Evolutionary conservation across 1,140 invertebrate genomes (phyloP).

Genomic region (Nebria ingens): DNA sequence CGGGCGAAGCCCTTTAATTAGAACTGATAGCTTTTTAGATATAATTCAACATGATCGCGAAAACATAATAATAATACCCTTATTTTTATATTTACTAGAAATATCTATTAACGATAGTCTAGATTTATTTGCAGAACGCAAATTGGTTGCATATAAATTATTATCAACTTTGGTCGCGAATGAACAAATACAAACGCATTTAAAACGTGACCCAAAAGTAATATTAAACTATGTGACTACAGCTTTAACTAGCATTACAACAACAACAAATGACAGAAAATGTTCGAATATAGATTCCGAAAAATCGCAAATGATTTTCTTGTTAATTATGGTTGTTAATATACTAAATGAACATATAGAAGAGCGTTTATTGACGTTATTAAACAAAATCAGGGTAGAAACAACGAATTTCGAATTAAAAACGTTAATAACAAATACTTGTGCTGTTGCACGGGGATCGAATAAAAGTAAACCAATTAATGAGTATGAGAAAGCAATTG

Average conservation of each 20-base stretch:
- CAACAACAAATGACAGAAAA: too few relatives aligned
- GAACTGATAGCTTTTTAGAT: background rate
- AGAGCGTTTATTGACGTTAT: constrained; percentile 25
- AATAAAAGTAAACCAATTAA: constrained; percentile 27
- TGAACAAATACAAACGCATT: constrained; percentile 30
- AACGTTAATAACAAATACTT: constrained; percentile 16
- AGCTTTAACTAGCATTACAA: too few relatives aligned
- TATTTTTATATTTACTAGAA: constrained; percentile 24
- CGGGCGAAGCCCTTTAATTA: background rate
- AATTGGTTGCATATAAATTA: constrained; percentile 15
- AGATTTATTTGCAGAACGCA: background rate
- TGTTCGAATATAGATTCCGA: constrained; percentile 21
- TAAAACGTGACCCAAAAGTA: constrained; percentile 29
- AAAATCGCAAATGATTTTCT: constrained; percentile 31
- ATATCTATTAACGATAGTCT: background rate
- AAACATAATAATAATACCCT: too few relatives aligned
- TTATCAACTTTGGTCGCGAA: constrained; percentile 28
- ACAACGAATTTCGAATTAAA: constrained; percentile 20
- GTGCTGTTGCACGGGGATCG: background rate
- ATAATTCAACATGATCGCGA: background rate
- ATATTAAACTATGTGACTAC: too few relatives aligned
- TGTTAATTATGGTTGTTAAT: constrained; percentile 39
- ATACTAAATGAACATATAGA: constrained; percentile 33
- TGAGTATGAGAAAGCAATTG: constrained; percentile 49
- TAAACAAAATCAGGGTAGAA: constrained; percentile 22